Percentiles rank a stretch among this genome's conserved stretches.
These are phyloP conservation scores for Drosophila takahashii DNA, from an alignment of 1,140 invertebrate genomes.

Conservation along the genomic window DNA sequence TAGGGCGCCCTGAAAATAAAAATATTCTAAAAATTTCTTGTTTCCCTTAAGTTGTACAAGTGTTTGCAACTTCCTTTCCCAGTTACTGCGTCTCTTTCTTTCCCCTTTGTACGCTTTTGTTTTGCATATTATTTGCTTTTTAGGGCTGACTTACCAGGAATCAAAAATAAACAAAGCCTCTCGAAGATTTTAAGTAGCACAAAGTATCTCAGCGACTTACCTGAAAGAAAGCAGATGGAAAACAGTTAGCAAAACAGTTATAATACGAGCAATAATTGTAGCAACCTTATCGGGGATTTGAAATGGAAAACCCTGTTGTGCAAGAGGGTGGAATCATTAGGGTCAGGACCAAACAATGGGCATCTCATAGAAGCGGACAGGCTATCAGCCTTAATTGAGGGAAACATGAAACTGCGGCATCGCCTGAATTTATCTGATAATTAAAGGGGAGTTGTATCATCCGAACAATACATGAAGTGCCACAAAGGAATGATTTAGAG, in stretches of 20 bases:
- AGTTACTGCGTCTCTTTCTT: background rate
- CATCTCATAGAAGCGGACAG: conserved; percentile 30
- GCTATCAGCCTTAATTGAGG: conserved; percentile 64
- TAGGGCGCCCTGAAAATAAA: conserved; percentile 19
- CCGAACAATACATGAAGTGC: background rate
- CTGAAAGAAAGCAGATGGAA: conserved; percentile 57
- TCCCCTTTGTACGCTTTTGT: conserved; percentile 11
- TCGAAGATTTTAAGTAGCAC: conserved; percentile 61
- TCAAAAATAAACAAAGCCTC: conserved; percentile 62
- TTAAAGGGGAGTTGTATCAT: background rate
- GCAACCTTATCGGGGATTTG: conserved; percentile 29
- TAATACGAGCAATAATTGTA: conserved; percentile 66
- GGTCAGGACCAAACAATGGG: conserved; percentile 31
- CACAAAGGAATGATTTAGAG: conserved; percentile 2
- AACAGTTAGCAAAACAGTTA: conserved; percentile 34
- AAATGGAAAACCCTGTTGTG: conserved; percentile 5
- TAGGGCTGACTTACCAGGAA: conserved; percentile 58
- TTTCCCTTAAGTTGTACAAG: conserved; percentile 75
- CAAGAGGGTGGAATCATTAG: conserved; percentile 44
- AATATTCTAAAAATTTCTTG: conserved; percentile 62
- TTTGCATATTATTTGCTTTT: conserved; percentile 64
- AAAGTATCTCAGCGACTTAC: conserved; percentile 69
- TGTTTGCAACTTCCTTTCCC: conserved; percentile 49
- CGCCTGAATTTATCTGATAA: conserved; percentile 5
- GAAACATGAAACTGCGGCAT: conserved; percentile 36